A percentile compares a stretch with the other conserved stretches of the same genome.
phyloP scores from a whole-genome alignment of 2,888 invertebrate species.

The Orthosia gothica region DNA sequence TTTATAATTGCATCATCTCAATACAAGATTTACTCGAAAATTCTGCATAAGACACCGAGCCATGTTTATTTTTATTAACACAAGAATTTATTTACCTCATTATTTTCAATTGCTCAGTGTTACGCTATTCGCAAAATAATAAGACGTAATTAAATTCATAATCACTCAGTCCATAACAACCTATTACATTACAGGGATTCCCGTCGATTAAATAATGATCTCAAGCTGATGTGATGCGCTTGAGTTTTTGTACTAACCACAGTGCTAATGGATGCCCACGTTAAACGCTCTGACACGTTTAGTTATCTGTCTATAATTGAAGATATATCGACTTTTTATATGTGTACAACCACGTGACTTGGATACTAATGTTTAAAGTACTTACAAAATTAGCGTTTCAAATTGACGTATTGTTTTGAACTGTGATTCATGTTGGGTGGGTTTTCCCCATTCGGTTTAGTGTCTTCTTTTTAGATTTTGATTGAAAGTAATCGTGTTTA shows the following conservation, averaged over 20 bases:
- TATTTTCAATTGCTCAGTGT: slow-evolving; percentile 9
- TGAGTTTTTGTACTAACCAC: slow-evolving; percentile 59
- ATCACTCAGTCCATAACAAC: slow-evolving; percentile 56
- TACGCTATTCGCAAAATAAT: slow-evolving; percentile 39
- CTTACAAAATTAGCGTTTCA: slow-evolving; percentile 42
- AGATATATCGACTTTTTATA: slow-evolving; percentile 33
- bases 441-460: slow-evolving; percentile 16
- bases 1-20: not conserved
- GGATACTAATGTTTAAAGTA: slow-evolving; percentile 14
- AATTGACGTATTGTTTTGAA: slow-evolving; percentile 49
- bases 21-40: not conserved
- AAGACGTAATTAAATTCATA: slow-evolving; percentile 64
- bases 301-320: slow-evolving; percentile 31
- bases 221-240: slow-evolving; percentile 62
- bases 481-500: not conserved
- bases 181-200: slow-evolving; percentile 65
- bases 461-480: slow-evolving; percentile 2
- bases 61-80: slow-evolving; percentile 43
- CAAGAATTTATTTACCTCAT: slow-evolving; percentile 5
- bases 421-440: slow-evolving; percentile 36
- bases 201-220: slow-evolving; percentile 72
- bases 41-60: not conserved
- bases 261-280: slow-evolving; percentile 48
- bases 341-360: slow-evolving; percentile 33
- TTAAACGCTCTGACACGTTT: slow-evolving; percentile 62